phyloP scores from a whole-genome alignment of 2,888 invertebrate species.

The Sycophila texana region DNA sequence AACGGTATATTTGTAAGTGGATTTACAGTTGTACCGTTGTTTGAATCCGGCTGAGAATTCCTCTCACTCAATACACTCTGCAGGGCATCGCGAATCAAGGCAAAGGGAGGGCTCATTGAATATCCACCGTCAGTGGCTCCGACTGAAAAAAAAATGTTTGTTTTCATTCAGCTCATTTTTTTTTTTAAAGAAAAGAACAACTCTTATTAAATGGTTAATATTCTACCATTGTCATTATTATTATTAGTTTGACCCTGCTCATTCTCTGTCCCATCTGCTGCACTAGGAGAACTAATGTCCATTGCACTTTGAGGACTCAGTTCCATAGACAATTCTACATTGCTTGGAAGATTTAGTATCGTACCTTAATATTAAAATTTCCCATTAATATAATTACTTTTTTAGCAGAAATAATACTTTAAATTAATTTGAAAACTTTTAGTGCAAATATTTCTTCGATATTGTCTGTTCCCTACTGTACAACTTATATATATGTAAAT shows the following conservation, averaged over 20 bases:
- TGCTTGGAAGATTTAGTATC: slow-evolving; percentile 72
- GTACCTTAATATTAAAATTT: slow-evolving; percentile 60
- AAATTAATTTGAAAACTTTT: not conserved
- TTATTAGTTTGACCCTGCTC: slow-evolving; percentile 65
- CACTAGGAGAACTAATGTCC: slow-evolving; percentile 51
- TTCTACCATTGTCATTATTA: slow-evolving; percentile 57
- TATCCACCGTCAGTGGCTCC: slow-evolving; percentile 18
- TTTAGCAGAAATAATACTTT: slow-evolving; percentile 17
- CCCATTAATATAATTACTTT: slow-evolving; percentile 33
- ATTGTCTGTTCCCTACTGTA: slow-evolving; percentile 3
- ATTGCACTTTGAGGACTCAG: slow-evolving; percentile 75
- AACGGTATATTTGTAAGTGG: slow-evolving; percentile 47
- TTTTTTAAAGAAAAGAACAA: not conserved
- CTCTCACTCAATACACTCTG: slow-evolving; percentile 47
- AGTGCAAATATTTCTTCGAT: not conserved
- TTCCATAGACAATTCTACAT: slow-evolving; percentile 81
- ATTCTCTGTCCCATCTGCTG: slow-evolving; percentile 58
- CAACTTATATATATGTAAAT: not conserved
- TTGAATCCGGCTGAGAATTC: slow-evolving; percentile 41
- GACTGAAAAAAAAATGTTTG: slow-evolving; percentile 17
- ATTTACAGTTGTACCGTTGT: slow-evolving; percentile 29
- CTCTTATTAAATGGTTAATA: slow-evolving; percentile 20
- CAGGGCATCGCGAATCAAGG: slow-evolving; percentile 52
- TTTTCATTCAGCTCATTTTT: not conserved
- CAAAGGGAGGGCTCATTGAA: slow-evolving; percentile 43